Conservation (phyloP, 2,113 vertebrate species). For the Scartelaos histophorus region DNA sequence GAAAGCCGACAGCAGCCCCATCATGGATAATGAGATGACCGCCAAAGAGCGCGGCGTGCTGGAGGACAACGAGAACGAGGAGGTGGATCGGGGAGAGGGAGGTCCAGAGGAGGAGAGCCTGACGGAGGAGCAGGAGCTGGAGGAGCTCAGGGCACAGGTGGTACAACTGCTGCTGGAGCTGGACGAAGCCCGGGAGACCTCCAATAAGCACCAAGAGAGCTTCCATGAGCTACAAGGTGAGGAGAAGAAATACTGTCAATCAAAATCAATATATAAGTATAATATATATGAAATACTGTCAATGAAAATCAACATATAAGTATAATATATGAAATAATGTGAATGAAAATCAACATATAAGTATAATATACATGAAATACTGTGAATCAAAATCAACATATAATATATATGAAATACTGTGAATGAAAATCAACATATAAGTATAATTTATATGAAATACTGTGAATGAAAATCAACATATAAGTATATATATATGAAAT, state of each 20-base stretch:
- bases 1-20: conserved; percentile 67
- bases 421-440: not conserved
- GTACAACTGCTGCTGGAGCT: conserved; percentile 86
- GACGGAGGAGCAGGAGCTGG: conserved; percentile 82
- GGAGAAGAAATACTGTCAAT: conserved; percentile 5
- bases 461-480: not conserved
- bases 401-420: not conserved
- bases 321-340: not conserved
- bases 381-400: not conserved
- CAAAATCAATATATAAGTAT: not conserved
- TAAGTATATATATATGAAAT: not conserved
- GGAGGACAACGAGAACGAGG: conserved; percentile 73
- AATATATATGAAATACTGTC: not conserved
- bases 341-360: not conserved
- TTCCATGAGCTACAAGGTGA: conserved; percentile 87
- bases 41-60: conserved; percentile 75
- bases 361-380: not conserved
- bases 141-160: conserved; percentile 84
- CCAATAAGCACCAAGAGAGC: conserved; percentile 84
- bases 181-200: conserved; percentile 82
- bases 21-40: conserved; percentile 68
- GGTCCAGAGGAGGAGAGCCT: conserved; percentile 57
- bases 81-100: conserved; percentile 61
- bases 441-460: not conserved
- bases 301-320: not conserved